Base-by-base conservation (phyloP, 2,888 invertebrate genomes). In the Chelonus formosanus region DNA sequence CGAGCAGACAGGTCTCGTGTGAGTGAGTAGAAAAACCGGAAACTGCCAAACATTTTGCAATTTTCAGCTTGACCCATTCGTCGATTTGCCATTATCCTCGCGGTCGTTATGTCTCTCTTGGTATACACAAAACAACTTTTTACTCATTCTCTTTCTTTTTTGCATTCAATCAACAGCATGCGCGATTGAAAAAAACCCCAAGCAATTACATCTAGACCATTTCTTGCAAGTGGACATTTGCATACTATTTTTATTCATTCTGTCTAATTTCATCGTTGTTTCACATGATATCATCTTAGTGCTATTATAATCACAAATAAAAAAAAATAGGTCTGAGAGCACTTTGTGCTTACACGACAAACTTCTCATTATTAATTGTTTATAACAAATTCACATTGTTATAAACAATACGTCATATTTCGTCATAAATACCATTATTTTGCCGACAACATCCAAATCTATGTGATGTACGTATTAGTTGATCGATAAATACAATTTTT, bases 21-120 rank as follows among this genome's bases (percentile, higher is more conserved):
- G 67, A 63, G 63, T 47, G 67, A 50, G 52, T 67, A 44, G 60
- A 68, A 71, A 69, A 64, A 57, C 67, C 70, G 71, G 70, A 73
- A 70, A 71, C 70, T 70, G 65, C 71, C 70, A 68, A 73, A 73
- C 69, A 71, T 71, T 71, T 71, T 59, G 70, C 72, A 69, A 71
- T 73, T 71, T 71, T 69, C 69, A 36, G 40, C 62, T 65, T 67
- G 61, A 61, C 59, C 56, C 60, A 65, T 60, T 60, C 65, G 60
- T 47, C 65, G 57, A 66, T 66, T 56, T 50, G 56, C 66, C 56
- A 61, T 61, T 57, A 61, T 61, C 61, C 56, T 20, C 32, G 50
- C 43, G 55, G 60, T 65, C 52, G 50, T 66, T 61, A 56, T 36
- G 34, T 43, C 48, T 66, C 34, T 52, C 52, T 61, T 61, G 40